A percentile compares a stretch with the other conserved stretches of the same genome.
Evolutionary conservation across 1,140 invertebrate species (phyloP).

Genomic region (Sogatella furcifera): DNA sequence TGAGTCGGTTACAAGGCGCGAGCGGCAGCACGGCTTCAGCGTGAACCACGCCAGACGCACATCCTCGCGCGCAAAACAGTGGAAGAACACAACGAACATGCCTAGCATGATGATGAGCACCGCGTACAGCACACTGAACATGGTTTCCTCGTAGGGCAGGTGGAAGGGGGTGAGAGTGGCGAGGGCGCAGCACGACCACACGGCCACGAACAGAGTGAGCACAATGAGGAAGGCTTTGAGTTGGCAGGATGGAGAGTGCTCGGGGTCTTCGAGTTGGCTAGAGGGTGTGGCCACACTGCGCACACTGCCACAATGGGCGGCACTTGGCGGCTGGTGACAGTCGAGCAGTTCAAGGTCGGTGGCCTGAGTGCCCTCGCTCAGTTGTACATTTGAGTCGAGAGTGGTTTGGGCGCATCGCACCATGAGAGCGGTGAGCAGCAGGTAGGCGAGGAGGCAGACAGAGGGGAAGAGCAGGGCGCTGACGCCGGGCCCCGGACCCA

Average conservation of each 20-base stretch:
- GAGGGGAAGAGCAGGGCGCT: conserved; percentile 71
- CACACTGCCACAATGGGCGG: conserved; percentile 42
- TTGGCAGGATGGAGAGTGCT: conserved; percentile 70
- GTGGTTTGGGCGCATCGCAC: conserved; percentile 60
- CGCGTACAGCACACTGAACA: conserved; percentile 68
- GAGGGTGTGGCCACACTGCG: conserved; percentile 48
- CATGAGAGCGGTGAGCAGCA: conserved; percentile 60
- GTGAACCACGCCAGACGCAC: conserved; percentile 60
- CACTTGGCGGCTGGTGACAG: conserved; percentile 3
- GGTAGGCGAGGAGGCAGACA: conserved; percentile 56
- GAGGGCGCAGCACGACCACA: conserved; percentile 62
- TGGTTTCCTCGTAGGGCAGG: conserved; percentile 56
- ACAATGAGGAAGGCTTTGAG: conserved; percentile 67
- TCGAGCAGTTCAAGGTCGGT: conserved; percentile 39
- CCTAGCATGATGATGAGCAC: conserved; percentile 58
- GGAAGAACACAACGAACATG: conserved; percentile 76
- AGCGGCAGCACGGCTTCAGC: conserved; percentile 32
- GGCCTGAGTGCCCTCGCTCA: conserved; percentile 68
- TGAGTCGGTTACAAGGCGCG: conserved; percentile 19
- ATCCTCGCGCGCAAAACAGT: conserved; percentile 72
- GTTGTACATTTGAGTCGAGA: conserved; percentile 51
- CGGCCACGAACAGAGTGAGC: conserved; percentile 59
- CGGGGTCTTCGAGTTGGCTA: conserved; percentile 67
- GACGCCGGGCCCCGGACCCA: conserved; percentile 64
- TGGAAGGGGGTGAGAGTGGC: conserved; percentile 52